Base-by-base conservation (phyloP, 2,113 vertebrate species). In the Nyctereutes procyonoides region DNA sequence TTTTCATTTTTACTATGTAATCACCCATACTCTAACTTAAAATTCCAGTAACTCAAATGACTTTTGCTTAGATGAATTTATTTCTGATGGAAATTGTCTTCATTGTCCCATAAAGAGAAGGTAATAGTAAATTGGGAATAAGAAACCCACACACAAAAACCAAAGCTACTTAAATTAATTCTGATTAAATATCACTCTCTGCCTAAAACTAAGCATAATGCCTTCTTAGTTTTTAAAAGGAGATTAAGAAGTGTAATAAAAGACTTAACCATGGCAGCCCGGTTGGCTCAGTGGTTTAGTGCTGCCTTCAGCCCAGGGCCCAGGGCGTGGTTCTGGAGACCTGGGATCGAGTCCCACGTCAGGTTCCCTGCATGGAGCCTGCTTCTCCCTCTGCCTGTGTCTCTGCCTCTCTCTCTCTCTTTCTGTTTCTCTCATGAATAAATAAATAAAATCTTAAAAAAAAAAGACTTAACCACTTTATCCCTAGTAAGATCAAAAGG, bases 1-100 rank as follows among this genome's bases (percentile, higher is more conserved):
- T 60, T 79, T 94, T 38, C 30, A 60, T 79, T 58, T 84, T 86
- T 91, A 58, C 62, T 84, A 84, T 38, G 11, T 69, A 32, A n/a
- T 11, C 26, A 65, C 5, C 11, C 43, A 85, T 2, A 77, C 2
- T 30, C 86, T 56, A 58, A 95, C 48, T 74, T 90, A 76, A 88
- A 96, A 87, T 67, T 20, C 30, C n/a, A 35, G 48, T 38, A 73
- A 86, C 77, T 90, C 62, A 85, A 95, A 81, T 74, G 4, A 48
- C 30, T 86, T 93, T 85, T 85, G 71, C 55, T 73, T 58, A 94
- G 32, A 55, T 86, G 30, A 74, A 88, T 43, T 89, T 53, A 88
- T 67, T 85, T 85, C 73, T 94, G 58, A 94, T 82, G 19, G 73
- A 69, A 96, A 95, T 1, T 71, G 28, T 3, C 56, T 81, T 71